phyloP scores from a whole-genome alignment of 2,797 vertebrate species.

The Sebastes melanostomus region DNA sequence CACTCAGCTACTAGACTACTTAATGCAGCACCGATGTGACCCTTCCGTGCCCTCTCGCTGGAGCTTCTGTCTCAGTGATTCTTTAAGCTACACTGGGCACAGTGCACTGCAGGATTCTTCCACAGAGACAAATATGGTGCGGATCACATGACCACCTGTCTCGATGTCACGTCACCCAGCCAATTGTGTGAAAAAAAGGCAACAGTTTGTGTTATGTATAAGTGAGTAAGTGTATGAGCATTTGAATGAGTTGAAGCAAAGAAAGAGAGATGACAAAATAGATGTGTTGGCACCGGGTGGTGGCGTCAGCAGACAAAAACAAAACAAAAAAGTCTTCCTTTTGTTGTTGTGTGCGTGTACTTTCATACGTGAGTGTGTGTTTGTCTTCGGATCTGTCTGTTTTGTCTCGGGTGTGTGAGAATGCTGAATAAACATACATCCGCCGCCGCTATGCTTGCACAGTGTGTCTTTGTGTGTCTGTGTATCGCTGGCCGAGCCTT shows the following conservation, averaged over 20 bases:
- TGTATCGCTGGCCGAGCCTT: constrained; percentile 20
- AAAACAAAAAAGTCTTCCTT: background rate
- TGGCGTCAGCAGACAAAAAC: constrained; percentile 3
- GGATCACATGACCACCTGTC: background rate
- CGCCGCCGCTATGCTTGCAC: constrained; percentile 8
- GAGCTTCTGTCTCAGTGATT: background rate
- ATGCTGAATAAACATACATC: constrained; percentile 34
- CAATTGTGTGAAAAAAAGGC: background rate
- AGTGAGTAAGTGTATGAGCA: background rate
- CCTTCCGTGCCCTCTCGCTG: background rate
- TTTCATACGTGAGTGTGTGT: background rate
- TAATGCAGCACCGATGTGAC: background rate
- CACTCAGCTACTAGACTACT: background rate
- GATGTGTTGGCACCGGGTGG: background rate
- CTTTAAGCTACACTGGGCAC: background rate
- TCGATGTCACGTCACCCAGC: background rate
- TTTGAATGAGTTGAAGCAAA: background rate
- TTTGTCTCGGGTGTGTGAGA: constrained; percentile 27
- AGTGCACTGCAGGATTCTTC: background rate
- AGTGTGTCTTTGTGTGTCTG: constrained; percentile 19
- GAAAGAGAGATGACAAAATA: background rate
- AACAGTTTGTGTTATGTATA: background rate
- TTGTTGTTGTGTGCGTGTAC: background rate
- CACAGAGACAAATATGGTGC: background rate
- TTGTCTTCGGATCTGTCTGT: constrained; percentile 30